phyloP scores from a whole-genome alignment of 2,888 invertebrate genomes.

The Andrena camellia region DNA sequence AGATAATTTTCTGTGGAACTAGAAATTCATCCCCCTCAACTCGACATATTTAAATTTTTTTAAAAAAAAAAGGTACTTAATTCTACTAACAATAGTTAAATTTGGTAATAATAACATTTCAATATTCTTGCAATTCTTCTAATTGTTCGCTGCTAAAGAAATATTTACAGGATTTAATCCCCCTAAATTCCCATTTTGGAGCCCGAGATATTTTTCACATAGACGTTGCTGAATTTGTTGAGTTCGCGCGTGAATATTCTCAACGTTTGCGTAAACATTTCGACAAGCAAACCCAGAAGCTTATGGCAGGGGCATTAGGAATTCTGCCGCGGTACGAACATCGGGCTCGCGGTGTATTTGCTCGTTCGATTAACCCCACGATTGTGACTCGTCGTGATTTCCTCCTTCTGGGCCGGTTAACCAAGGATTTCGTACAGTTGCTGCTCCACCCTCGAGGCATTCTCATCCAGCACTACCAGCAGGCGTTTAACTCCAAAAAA shows the following conservation, averaged over 20 bases:
- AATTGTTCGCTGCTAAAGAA: too few species aligned
- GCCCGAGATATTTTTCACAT: not conserved
- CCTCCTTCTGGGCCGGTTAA: constrained; percentile 62
- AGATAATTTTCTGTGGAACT: not conserved
- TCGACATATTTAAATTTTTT: too few species aligned
- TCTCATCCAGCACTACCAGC: not conserved
- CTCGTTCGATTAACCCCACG: constrained; percentile 69
- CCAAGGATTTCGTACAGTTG: constrained; percentile 47
- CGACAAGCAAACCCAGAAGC: not conserved
- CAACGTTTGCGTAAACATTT: constrained; percentile 6
- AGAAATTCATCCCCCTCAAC: too few species aligned
- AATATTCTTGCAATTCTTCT: too few species aligned
- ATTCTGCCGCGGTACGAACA: constrained; percentile 64
- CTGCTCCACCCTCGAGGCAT: constrained; percentile 21
- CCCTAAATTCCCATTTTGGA: not conserved
- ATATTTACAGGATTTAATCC: too few species aligned
- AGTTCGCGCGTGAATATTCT: not conserved
- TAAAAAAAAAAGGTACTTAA: too few species aligned
- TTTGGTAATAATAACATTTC: too few species aligned
- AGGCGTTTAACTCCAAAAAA: not conserved
- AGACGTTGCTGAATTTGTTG: not conserved
- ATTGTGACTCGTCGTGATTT: constrained; percentile 72
- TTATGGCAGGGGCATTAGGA: constrained; percentile 69
- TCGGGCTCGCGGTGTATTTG: constrained; percentile 60
- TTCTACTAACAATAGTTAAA: too few species aligned